A percentile compares a stretch with the other conserved stretches of the same genome.
Evolutionary conservation across 1,140 invertebrate genomes (phyloP).

Genomic region (Centruroides sculpturatus): DNA sequence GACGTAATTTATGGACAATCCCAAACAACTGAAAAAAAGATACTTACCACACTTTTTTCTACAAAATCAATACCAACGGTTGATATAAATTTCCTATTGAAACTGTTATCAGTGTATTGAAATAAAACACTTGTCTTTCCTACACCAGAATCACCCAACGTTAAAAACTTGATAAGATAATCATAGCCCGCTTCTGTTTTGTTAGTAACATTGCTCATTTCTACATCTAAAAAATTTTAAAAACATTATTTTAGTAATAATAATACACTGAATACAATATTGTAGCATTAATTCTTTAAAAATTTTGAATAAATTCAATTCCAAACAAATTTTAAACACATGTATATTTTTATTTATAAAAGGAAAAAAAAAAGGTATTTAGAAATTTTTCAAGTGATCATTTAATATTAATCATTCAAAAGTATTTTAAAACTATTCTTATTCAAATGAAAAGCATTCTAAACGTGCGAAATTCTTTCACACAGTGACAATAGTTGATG

Average conservation of each 20-base stretch:
- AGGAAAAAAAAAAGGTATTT: no score
- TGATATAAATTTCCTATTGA: slow-evolving; percentile 84
- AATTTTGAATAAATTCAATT: no score
- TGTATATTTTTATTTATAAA: no score
- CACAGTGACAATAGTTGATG: no score
- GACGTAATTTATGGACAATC: not conserved
- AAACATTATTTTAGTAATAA: not conserved
- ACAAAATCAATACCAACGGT: slow-evolving; percentile 96
- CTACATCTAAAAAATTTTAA: slow-evolving; percentile 5
- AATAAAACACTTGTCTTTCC: slow-evolving; percentile 87
- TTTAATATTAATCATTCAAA: no score
- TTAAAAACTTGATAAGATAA: slow-evolving; percentile 90
- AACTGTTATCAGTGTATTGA: slow-evolving; percentile 87
- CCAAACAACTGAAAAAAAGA: not conserved
- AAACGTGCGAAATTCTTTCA: no score
- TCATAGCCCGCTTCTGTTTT: slow-evolving; percentile 57
- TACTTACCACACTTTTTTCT: slow-evolving; percentile 81
- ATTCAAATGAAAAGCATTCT: no score
- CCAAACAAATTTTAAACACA: no score
- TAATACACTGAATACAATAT: no score
- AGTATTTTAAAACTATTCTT: no score
- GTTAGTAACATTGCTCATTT: slow-evolving; percentile 11
- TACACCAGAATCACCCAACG: slow-evolving; percentile 83
- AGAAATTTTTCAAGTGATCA: no score
- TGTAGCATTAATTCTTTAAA: no score